phyloP scores from a whole-genome alignment of 1,140 invertebrate genomes.

The Brachionus rubens region DNA sequence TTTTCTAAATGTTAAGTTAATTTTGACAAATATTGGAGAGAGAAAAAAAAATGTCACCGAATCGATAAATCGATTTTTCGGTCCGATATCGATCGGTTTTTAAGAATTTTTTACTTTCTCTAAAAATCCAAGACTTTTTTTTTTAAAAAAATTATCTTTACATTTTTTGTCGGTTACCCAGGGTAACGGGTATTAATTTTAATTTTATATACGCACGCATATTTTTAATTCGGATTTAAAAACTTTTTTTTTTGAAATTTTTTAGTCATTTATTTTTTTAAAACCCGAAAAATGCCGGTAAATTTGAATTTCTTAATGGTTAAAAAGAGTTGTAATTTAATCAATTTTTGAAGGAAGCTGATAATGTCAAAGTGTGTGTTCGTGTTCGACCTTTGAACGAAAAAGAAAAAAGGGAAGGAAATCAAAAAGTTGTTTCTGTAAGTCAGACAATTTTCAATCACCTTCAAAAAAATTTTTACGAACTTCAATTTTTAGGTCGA shows the following conservation, averaged over 20 bases:
- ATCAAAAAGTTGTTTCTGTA: conserved; percentile 64
- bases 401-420: conserved; percentile 70
- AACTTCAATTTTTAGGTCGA: background rate
- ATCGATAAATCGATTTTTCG: too few relatives aligned
- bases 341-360: conserved; percentile 59
- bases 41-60: too few relatives aligned
- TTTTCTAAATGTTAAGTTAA: conserved; percentile 26
- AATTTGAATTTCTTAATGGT: background rate
- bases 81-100: too few relatives aligned
- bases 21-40: background rate
- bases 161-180: conserved; percentile 26
- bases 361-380: conserved; percentile 84
- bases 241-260: background rate
- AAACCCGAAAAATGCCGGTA: conserved; percentile 35
- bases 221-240: too few relatives aligned
- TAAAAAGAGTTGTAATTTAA: too few relatives aligned
- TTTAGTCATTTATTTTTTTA: background rate
- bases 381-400: conserved; percentile 83
- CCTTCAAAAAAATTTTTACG: background rate
- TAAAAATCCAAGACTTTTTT: too few relatives aligned
- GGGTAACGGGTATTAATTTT: conserved; percentile 11
- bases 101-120: too few relatives aligned
- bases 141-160: background rate
- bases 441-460: background rate
- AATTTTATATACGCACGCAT: background rate